Evolutionary conservation across 2,888 invertebrate genomes (phyloP).

Genomic region (Myopa testacea): DNA sequence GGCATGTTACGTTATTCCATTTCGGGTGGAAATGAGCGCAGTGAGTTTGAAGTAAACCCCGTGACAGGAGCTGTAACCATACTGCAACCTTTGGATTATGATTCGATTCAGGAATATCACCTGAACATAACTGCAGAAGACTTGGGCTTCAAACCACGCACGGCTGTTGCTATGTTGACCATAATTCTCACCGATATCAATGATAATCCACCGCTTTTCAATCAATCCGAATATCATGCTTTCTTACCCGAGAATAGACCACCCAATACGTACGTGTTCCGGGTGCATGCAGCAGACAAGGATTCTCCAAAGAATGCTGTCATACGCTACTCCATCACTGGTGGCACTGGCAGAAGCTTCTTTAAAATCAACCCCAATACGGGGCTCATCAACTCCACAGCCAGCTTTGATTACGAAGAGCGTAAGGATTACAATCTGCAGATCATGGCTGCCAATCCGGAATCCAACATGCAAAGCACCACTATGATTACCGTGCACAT

Average conservation of each 20-base stretch:
- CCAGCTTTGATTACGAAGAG: constrained; percentile 89
- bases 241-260: constrained; percentile 87
- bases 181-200: constrained; percentile 92
- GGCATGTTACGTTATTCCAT: constrained; percentile 88
- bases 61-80: constrained; percentile 84
- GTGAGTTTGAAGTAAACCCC: constrained; percentile 83
- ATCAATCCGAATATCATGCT: constrained; percentile 80
- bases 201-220: constrained; percentile 91
- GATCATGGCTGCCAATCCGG: constrained; percentile 88
- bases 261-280: constrained; percentile 79
- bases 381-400: constrained; percentile 81
- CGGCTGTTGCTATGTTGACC: constrained; percentile 83
- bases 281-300: constrained; percentile 82
- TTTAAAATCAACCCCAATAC: constrained; percentile 83
- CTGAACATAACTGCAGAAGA: constrained; percentile 90
- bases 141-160: constrained; percentile 82
- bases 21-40: constrained; percentile 83
- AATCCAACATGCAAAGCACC: constrained; percentile 81
- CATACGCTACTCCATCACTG: constrained; percentile 84
- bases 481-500: constrained; percentile 81
- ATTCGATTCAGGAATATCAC: constrained; percentile 84
- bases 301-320: constrained; percentile 91
- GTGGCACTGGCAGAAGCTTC: constrained; percentile 78
- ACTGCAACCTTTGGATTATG: constrained; percentile 85
- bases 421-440: constrained; percentile 79